Evolutionary conservation across 2,797 vertebrate genomes (phyloP), one percentile per base, ranked within the genome.

Genomic region (Synaphobranchus kaupii): DNA sequence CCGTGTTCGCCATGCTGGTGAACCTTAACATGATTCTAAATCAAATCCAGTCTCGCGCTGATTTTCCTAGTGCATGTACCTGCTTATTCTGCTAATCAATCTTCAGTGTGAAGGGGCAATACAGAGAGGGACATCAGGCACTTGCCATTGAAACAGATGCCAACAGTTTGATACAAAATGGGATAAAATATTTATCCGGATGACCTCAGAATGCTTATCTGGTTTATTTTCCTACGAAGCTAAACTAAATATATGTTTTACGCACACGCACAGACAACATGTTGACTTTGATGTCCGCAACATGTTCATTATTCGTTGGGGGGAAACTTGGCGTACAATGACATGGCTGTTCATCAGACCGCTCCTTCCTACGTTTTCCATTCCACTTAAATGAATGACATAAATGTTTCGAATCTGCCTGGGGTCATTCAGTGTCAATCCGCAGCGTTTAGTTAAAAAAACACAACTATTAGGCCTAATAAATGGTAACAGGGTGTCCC

Each of bases 391-490:
- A 90, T 90, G 87, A 91, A 88, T 90, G 91, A 92, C 90, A 91
- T 89, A 93, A 94, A 95, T 90, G 89, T 90, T 86, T 91, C 90
- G 93, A 93, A 94, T 92, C 86, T 91, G 89, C 81, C 82, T 87
- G 89, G 90, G 94, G 93, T 95, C 94, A 94, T 88, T 90, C 48
- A 90, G 90, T 95, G 95, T 92, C 93, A 95, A 91, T 93, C 91
- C 91, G 89, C 81, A 91, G 91, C 92, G 86, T 94, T 96, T 94
- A 95, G 92, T 87, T 94, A 94, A 93, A 95, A 93, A 92, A 96
- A 93, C 94, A 93, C 88, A 85, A 92, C 92, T 93, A 94, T 94
- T 93, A 94, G 15, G 84, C 88, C 87, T 88, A 92, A 90, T 92
- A 92, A 88, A 92, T 91, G 91, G 89, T 93, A 87, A 89, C 90